Percentiles rank a stretch among this genome's conserved stretches.
Conservation (phyloP, 2,888 invertebrate genomes). For the Leucoptera coffeella region DNA sequence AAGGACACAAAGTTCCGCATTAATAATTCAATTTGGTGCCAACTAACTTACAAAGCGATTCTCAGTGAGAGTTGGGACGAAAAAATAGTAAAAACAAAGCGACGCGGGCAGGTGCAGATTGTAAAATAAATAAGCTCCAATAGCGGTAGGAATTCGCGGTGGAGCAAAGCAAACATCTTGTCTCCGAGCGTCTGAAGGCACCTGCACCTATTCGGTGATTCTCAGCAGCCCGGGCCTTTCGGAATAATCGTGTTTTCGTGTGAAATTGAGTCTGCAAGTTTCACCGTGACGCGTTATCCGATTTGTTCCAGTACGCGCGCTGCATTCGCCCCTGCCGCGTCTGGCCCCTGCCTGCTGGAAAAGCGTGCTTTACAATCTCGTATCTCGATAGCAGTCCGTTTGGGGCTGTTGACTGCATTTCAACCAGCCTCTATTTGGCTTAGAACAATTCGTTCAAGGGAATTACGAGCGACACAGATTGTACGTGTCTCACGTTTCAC, state of each 20-base stretch:
- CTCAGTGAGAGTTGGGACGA: too few relatives aligned
- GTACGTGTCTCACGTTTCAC: too few relatives aligned
- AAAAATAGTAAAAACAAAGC: too few relatives aligned
- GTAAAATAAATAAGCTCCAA: slow-evolving; percentile 20
- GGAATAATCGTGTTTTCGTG: slow-evolving; percentile 32
- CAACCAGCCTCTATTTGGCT: too few relatives aligned
- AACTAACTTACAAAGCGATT: too few relatives aligned
- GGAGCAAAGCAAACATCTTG: too few relatives aligned
- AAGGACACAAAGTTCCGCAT: too few relatives aligned
- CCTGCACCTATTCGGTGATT: slow-evolving; percentile 12
- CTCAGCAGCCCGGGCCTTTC: slow-evolving; percentile 13
- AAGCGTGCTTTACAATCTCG: background rate
- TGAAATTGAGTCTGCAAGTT: slow-evolving; percentile 38
- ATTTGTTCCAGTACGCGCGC: slow-evolving; percentile 36
- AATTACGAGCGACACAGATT: too few relatives aligned
- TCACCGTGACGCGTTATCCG: slow-evolving; percentile 39
- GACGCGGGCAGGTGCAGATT: slow-evolving; percentile 18
- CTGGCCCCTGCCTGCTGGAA: slow-evolving; percentile 1
- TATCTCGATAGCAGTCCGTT: background rate
- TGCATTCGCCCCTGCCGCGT: slow-evolving; percentile 14
- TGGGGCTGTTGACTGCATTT: background rate
- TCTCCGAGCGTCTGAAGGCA: too few relatives aligned
- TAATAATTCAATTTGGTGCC: too few relatives aligned
- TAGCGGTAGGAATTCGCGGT: slow-evolving; percentile 14
- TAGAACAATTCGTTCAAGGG: too few relatives aligned